A percentile compares a stretch with the other conserved stretches of the same genome.
Conservation (phyloP, 2,888 invertebrate species). For the Allophyes oxyacanthae region DNA sequence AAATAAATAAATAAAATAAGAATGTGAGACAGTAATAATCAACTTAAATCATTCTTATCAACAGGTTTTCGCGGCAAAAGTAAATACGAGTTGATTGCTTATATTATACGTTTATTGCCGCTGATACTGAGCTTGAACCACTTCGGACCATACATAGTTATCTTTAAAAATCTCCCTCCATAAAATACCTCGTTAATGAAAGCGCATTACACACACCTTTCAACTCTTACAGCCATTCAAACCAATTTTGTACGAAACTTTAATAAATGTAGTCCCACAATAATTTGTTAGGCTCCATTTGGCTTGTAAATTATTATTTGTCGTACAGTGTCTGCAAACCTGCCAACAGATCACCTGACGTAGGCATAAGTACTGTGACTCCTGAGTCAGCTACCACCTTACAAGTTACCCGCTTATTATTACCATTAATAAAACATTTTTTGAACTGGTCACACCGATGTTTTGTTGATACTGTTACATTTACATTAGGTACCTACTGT, state of each 20-base stretch:
- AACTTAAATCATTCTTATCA: constrained; percentile 1
- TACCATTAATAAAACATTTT: too few species aligned
- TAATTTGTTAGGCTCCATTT: too few species aligned
- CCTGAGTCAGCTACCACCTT: too few species aligned
- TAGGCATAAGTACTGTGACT: too few species aligned
- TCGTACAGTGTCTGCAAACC: too few species aligned
- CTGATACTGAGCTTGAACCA: not conserved
- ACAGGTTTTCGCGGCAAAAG: not conserved
- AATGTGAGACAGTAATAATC: not conserved
- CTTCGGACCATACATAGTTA: not conserved
- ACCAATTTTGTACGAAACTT: too few species aligned
- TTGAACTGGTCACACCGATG: not conserved
- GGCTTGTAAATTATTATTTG: too few species aligned
- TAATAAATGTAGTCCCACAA: too few species aligned
- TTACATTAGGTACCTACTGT: not conserved
- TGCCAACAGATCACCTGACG: too few species aligned
- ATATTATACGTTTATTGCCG: not conserved
- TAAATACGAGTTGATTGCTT: not conserved
- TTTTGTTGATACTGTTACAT: constrained; percentile 4
- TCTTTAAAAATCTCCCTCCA: not conserved
- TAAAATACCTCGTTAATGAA: not conserved
- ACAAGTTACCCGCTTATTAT: too few species aligned
- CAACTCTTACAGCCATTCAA: not conserved
- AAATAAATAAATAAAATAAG: too few species aligned
- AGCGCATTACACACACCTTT: not conserved